A percentile compares a stretch with the other conserved stretches of the same genome.
Conservation (phyloP, 2,888 invertebrate species). For the Spilosoma lubricipeda region DNA sequence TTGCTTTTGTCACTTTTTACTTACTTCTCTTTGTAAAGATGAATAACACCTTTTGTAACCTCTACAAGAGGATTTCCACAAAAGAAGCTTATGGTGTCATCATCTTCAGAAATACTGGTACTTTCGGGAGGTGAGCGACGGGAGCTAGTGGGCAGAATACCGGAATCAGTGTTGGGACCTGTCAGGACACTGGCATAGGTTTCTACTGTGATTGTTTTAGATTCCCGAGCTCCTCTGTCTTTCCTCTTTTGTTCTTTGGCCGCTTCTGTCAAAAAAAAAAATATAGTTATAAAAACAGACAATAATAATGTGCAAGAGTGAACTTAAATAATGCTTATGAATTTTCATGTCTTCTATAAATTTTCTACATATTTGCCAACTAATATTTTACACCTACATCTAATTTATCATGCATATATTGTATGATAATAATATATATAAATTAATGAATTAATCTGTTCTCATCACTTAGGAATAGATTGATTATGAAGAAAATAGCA, state of each 20-base stretch:
- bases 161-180: constrained; percentile 81
- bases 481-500: no score
- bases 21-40: constrained; percentile 98
- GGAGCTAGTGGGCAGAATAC: constrained; percentile 88
- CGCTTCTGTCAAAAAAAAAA: constrained; percentile 59
- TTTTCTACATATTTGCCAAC: no score
- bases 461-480: no score
- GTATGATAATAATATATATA: no score
- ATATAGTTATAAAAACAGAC: background rate
- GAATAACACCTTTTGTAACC: constrained; percentile 97
- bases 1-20: constrained; percentile 51
- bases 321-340: no score
- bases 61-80: constrained; percentile 99
- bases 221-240: constrained; percentile 89
- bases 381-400: no score
- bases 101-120: constrained; percentile 66
- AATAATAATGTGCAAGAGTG: background rate
- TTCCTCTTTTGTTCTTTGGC: constrained; percentile 82
- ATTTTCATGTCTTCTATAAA: no score
- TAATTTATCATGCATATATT: no score
- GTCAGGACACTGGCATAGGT: constrained; percentile 90
- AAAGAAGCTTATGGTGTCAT: constrained; percentile 91
- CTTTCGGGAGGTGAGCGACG: constrained; percentile 82
- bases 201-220: constrained; percentile 91
- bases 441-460: no score